These are phyloP conservation scores for Otolemur crassicaudatus DNA, from an alignment of 2,797 vertebrate genomes.

Conservation along the genomic window DNA sequence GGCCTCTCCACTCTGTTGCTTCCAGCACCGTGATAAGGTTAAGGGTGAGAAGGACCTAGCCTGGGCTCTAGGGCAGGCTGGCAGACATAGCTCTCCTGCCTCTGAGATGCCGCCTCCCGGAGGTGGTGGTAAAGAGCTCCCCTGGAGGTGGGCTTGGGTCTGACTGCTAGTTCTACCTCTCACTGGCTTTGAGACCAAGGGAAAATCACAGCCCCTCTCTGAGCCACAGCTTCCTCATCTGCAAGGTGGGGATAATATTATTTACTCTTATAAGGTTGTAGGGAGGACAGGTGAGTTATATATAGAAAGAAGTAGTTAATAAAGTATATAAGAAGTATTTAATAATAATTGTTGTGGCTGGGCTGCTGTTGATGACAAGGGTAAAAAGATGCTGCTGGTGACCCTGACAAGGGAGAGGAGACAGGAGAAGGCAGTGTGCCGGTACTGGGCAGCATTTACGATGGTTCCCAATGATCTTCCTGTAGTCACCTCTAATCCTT, in stretches of 20 bases:
- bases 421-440: not conserved
- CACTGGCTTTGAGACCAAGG: not conserved
- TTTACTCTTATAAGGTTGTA: not conserved
- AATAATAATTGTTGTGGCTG: not conserved
- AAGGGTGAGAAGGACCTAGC: not conserved
- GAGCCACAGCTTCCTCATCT: not conserved
- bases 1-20: not conserved
- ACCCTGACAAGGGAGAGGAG: no score
- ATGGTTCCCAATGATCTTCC: not conserved
- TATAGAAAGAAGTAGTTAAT: not conserved
- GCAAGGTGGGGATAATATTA: not conserved
- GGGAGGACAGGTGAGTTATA: not conserved
- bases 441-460: not conserved
- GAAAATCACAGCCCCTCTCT: not conserved
- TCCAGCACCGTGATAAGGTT: not conserved
- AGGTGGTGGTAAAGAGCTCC: not conserved
- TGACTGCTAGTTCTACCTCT: not conserved
- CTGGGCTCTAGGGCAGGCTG: not conserved
- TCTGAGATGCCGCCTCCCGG: not conserved
- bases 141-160: not conserved
- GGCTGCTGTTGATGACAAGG: not conserved
- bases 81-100: not conserved
- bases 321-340: not conserved
- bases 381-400: not conserved
- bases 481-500: not conserved